Conservation (phyloP, 2,797 vertebrate species). For the Remorina albescens region DNA sequence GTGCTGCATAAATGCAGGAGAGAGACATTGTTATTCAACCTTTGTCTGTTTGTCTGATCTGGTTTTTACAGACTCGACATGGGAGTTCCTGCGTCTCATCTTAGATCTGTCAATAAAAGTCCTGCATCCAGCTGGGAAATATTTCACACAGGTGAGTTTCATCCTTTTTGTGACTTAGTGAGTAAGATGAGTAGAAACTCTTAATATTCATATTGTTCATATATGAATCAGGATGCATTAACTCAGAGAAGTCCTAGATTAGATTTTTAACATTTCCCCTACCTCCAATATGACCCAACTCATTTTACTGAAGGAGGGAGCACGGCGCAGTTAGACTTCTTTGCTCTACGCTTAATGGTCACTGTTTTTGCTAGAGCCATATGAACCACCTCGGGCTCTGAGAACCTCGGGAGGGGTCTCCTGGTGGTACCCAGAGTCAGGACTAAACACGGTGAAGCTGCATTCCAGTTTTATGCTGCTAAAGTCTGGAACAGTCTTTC, state of each 20-base stretch:
- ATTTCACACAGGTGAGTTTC: constrained; percentile 94
- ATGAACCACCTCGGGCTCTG: too few species aligned
- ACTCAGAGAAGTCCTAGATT: neutral
- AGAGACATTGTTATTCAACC: neutral
- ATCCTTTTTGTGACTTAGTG: neutral
- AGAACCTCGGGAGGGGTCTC: too few species aligned
- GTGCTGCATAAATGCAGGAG: neutral
- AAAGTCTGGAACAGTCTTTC: too few species aligned
- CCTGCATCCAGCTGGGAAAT: constrained; percentile 94
- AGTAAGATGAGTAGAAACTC: neutral
- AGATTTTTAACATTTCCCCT: neutral
- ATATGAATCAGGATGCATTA: neutral
- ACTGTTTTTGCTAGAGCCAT: too few species aligned
- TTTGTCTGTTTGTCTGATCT: neutral
- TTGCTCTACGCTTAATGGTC: neutral
- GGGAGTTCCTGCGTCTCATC: constrained; percentile 97
- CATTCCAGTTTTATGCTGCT: too few species aligned
- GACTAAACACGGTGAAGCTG: too few species aligned
- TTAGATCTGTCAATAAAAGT: constrained; percentile 97
- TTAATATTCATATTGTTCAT: neutral
- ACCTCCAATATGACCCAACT: neutral
- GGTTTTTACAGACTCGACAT: constrained; percentile 90
- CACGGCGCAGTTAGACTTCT: neutral
- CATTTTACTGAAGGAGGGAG: neutral
- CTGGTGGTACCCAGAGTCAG: too few species aligned